phyloP scores from a whole-genome alignment of 2,797 vertebrate genomes.

The Vireo griseus region DNA sequence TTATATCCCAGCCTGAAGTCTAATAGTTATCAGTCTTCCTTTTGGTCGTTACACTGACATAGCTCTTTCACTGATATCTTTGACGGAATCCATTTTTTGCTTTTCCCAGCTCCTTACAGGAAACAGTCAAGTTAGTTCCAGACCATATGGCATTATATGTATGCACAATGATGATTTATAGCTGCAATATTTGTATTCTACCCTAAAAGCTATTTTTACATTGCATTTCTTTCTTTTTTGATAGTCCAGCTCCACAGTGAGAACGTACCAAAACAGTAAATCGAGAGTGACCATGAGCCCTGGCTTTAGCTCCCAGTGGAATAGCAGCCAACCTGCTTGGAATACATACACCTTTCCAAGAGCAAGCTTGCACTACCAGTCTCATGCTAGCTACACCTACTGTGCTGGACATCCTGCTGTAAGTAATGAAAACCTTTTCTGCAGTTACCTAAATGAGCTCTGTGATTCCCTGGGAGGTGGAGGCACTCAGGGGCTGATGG shows the following conservation, averaged over 20 bases:
- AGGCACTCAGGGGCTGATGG: background rate
- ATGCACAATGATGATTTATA: background rate
- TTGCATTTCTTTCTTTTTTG: constrained; percentile 66
- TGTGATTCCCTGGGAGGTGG: background rate
- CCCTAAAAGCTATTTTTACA: constrained; percentile 50
- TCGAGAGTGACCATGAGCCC: constrained; percentile 78
- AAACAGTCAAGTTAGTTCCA: background rate
- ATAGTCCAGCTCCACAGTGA: constrained; percentile 82
- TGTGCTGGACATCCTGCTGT: constrained; percentile 82
- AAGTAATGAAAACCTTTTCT: constrained; percentile 68
- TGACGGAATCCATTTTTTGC: background rate
- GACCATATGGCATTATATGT: background rate
- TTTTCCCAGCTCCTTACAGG: background rate
- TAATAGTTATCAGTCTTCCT: background rate
- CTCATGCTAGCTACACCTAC: constrained; percentile 82
- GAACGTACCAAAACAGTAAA: constrained; percentile 82
- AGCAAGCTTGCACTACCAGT: constrained; percentile 79
- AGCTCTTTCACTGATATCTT: background rate
- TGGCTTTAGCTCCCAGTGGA: constrained; percentile 81
- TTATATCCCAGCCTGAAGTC: background rate
- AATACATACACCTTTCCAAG: constrained; percentile 77
- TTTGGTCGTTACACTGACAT: background rate
- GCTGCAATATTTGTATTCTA: background rate
- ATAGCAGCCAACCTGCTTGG: constrained; percentile 78
- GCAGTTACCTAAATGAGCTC: background rate